phyloP scores from a whole-genome alignment of 2,888 invertebrate species.

The Allophyes oxyacanthae region DNA sequence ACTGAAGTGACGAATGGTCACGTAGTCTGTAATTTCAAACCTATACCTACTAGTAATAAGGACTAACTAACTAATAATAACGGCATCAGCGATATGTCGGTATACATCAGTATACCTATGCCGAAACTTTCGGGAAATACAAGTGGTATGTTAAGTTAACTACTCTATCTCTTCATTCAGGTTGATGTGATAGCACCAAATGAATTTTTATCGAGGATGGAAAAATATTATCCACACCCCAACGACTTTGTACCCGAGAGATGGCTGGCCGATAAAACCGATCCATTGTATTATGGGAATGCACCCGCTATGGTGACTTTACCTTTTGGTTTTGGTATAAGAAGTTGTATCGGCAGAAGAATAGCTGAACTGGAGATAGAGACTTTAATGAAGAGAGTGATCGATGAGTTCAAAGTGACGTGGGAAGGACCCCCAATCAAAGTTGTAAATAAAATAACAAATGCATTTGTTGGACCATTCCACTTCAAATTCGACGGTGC shows the following conservation, averaged over 20 bases:
- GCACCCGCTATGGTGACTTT: conserved; percentile 90
- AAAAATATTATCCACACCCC: conserved; percentile 89
- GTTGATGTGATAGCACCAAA: conserved; percentile 94
- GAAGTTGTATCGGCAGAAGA: conserved; percentile 92
- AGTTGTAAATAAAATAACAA: conserved; percentile 69
- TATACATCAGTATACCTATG: no score
- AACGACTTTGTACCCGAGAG: conserved; percentile 91
- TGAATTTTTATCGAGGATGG: conserved; percentile 89
- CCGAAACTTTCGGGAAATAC: no score
- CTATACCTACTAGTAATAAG: no score
- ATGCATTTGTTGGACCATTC: conserved; percentile 74
- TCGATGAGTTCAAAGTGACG: conserved; percentile 68
- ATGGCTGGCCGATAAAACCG: conserved; percentile 90
- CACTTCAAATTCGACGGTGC: conserved; percentile 43
- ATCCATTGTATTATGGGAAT: conserved; percentile 81
- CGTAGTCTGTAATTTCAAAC: no score
- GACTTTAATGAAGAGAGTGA: conserved; percentile 78
- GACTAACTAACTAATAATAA: no score
- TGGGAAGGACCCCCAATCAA: conserved; percentile 81
- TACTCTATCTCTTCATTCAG: conserved; percentile 74
- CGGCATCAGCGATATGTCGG: no score
- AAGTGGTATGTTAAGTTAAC: no score
- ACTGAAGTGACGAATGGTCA: no score
- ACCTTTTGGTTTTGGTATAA: conserved; percentile 92
- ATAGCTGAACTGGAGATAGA: conserved; percentile 93